Evolutionary conservation across 2,888 invertebrate genomes (phyloP).

Genomic region (Polymixis lichenea): DNA sequence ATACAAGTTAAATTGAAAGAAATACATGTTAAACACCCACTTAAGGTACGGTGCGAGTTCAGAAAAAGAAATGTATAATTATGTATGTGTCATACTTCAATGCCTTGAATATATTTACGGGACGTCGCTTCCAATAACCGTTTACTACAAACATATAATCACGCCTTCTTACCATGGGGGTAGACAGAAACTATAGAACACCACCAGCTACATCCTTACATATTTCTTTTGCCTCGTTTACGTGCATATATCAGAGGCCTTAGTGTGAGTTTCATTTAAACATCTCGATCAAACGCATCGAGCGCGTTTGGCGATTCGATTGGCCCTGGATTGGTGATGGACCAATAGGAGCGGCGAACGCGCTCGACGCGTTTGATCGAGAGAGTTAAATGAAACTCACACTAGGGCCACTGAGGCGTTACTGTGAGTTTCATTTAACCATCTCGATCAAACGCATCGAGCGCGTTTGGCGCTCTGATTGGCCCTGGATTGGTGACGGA

Average conservation of each 20-base stretch:
- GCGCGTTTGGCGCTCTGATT: too few species aligned
- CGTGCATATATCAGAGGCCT: not conserved
- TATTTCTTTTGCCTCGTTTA: not conserved
- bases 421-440: too few species aligned
- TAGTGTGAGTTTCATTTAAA: too few species aligned
- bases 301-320: too few species aligned
- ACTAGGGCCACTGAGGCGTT: too few species aligned
- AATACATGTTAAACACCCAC: conserved; percentile 35
- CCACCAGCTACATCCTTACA: not conserved
- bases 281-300: too few species aligned
- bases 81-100: conserved; percentile 7
- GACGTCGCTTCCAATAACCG: not conserved
- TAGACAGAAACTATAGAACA: not conserved
- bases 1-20: conserved; percentile 30
- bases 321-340: too few species aligned
- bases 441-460: too few species aligned
- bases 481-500: too few species aligned
- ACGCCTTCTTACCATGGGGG: not conserved
- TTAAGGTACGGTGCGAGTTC: conserved; percentile 6
- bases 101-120: not conserved
- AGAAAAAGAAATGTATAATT: conserved; percentile 16
- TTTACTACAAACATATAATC: not conserved
- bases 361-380: too few species aligned
- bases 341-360: too few species aligned
- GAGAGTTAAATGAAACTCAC: too few species aligned